A percentile compares a stretch with the other conserved stretches of the same genome.
Evolutionary conservation across 2,797 vertebrate genomes (phyloP).

Genomic region (Ptychadena robeensis): DNA sequence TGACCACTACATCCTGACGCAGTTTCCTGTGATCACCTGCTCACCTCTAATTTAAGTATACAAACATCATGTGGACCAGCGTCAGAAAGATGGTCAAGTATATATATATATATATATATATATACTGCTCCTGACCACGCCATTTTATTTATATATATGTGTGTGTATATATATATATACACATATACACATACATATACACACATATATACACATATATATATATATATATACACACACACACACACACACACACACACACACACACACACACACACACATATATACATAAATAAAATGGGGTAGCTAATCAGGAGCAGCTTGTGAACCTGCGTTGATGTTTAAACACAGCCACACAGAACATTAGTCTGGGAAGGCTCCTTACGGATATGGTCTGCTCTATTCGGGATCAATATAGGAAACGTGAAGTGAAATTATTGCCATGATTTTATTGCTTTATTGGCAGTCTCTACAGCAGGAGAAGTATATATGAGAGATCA

Average conservation of each 20-base stretch:
- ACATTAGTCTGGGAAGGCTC: conserved; percentile 52
- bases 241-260: no score
- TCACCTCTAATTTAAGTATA: background rate
- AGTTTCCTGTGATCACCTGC: background rate
- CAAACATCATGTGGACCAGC: background rate
- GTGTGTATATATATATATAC: no score
- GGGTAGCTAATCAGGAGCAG: conserved; percentile 18
- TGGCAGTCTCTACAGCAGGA: conserved; percentile 58
- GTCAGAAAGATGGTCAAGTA: background rate
- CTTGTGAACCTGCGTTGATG: conserved; percentile 30
- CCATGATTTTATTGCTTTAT: conserved; percentile 63
- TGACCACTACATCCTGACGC: no score
- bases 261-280: no score
- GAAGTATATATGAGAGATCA: conserved; percentile 61
- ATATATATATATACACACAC: no score
- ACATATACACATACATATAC: no score
- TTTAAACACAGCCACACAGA: conserved; percentile 29
- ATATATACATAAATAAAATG: no score
- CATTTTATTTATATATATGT: no score
- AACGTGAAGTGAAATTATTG: conserved; percentile 61
- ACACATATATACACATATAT: no score
- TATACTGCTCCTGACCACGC: no score
- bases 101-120: background rate
- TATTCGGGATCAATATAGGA: conserved; percentile 59
- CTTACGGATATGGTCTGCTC: conserved; percentile 51